Conservation (phyloP, 1,140 invertebrate genomes). For the Drosophila mauritiana region DNA sequence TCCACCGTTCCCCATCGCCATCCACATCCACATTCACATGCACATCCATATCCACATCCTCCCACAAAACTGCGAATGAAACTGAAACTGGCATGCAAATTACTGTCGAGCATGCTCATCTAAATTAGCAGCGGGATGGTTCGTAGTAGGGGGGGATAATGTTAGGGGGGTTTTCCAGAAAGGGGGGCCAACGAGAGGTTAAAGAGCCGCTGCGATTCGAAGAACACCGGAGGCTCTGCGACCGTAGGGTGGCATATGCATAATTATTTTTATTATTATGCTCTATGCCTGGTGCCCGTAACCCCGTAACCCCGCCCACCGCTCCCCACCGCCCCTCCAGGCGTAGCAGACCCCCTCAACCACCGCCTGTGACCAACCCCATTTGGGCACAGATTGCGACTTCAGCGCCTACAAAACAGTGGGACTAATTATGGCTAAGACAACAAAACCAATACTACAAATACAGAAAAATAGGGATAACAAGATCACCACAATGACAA, state of each 20-base stretch:
- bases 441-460: not conserved
- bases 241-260: constrained; percentile 74
- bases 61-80: constrained; percentile 49
- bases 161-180: not conserved
- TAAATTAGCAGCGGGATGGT: constrained; percentile 63
- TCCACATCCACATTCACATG: not conserved
- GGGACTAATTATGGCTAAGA: not conserved
- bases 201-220: constrained; percentile 20
- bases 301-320: constrained; percentile 9
- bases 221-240: constrained; percentile 19
- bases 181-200: not conserved
- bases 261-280: constrained; percentile 83
- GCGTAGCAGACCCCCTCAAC: not conserved
- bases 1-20: not conserved
- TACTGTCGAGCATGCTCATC: constrained; percentile 81
- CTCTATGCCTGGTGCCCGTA: constrained; percentile 42
- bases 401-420: constrained; percentile 45
- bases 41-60: not conserved
- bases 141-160: constrained; percentile 9
- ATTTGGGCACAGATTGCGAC: constrained; percentile 50
- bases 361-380: constrained; percentile 6
- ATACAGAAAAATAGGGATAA: not conserved
- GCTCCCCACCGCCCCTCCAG: not conserved
- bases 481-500: not conserved
- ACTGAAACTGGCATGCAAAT: constrained; percentile 81